phyloP scores from a whole-genome alignment of 1,140 invertebrate species.

The Monochamus saltuarius region DNA sequence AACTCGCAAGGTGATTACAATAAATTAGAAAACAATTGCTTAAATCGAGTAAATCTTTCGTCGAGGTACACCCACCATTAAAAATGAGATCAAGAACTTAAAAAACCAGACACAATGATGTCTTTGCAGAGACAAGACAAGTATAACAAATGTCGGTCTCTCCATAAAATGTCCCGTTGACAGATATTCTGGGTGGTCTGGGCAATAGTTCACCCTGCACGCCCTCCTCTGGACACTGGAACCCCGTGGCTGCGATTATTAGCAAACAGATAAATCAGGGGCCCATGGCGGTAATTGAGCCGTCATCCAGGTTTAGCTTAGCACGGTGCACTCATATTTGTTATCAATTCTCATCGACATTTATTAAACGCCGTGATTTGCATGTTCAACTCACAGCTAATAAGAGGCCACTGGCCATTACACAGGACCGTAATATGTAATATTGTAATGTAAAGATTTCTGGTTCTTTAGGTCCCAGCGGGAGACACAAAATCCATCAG shows the following conservation, averaged over 20 bases:
- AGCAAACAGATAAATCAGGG: conserved; percentile 25
- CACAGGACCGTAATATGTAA: too few relatives aligned
- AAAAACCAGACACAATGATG: conserved; percentile 11
- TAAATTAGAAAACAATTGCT: too few relatives aligned
- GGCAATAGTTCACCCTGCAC: conserved; percentile 19
- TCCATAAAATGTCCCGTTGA: conserved; percentile 16
- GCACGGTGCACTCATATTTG: conserved; percentile 15
- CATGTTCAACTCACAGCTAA: conserved; percentile 9
- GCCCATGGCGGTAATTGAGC: conserved; percentile 23
- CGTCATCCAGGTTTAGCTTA: conserved; percentile 24
- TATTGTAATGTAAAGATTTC: too few relatives aligned
- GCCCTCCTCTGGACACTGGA: conserved; percentile 8
- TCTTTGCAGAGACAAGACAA: conserved; percentile 1
- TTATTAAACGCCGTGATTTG: conserved; percentile 28
- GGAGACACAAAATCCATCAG: too few relatives aligned
- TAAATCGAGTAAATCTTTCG: too few relatives aligned
- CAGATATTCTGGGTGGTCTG: conserved; percentile 22
- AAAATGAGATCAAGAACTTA: conserved; percentile 6
- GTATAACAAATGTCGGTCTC: conserved; percentile 12
- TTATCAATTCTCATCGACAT: conserved; percentile 21
- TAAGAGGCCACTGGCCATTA: too few relatives aligned
- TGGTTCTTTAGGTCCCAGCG: too few relatives aligned
- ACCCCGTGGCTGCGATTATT: conserved; percentile 15
- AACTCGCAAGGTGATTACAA: too few relatives aligned
- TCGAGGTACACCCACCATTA: too few relatives aligned